Base-by-base conservation (phyloP, 2,888 invertebrate genomes). In the Anodontia alba region DNA sequence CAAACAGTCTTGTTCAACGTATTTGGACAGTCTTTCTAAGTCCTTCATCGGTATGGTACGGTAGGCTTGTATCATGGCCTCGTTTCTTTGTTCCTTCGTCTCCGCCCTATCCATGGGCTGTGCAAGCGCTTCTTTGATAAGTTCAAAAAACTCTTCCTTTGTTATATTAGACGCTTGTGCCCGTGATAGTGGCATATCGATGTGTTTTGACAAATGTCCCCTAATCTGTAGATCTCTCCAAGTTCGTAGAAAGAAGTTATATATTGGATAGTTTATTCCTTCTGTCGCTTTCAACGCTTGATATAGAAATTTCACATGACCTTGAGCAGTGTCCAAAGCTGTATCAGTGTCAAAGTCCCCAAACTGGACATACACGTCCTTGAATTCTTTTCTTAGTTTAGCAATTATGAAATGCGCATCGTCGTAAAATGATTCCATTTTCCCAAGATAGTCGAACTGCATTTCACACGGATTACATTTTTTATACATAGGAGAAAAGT, bases 221-320 rank as follows among this genome's bases (percentile, higher is more conserved):
- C 69, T 42, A 17, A 69, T 43, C 12, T 69, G 69, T 8, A 69
- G 69, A 42, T 69, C 69, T 69, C 46, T 20, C 43, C 69, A 69
- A 1, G 69, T 43, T 17, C 69, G 12, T n/a, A 69, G 43, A 29
- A 69, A 69, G 42, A 69, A 69, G 12, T 46, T 69, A 29, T 69
- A 69, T n/a, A 26, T 23, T 8, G 69, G 69, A 29, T 69, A 69
- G 12, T 43, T 42, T 1, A 43, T 1, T 1, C 12, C 23, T 26
- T 69, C 5, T 43, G 29, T 29, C 3, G 2, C 15, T 8, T 29
- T 46, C 17, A 43, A 43, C 3, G 23, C 69, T 8, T 26, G 10
- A 29, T 26, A 69, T 3, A 69, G 69, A 26, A 42, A 69, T 7
- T 20, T 8, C 1, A 43, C 46, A 17, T 69, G 46, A 43, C 69